Percentiles rank a stretch among this genome's conserved stretches.
These are phyloP conservation scores for Himantopus leucocephalus DNA, from an alignment of 2,113 vertebrate genomes.

Conservation along the genomic window DNA sequence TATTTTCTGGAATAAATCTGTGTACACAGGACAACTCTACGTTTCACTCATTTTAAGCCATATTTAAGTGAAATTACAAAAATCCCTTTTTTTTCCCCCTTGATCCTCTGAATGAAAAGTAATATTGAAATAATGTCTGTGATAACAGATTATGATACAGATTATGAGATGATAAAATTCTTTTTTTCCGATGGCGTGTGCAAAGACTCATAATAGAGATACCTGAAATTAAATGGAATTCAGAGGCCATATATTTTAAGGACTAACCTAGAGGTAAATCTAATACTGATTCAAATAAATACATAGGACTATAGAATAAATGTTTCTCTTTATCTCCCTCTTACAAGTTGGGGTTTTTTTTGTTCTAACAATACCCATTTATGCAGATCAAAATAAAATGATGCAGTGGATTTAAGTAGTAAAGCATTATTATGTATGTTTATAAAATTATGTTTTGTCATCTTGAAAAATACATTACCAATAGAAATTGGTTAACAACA, in stretches of 20 bases:
- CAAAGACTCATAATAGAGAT: neutral
- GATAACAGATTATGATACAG: neutral
- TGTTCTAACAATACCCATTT: neutral
- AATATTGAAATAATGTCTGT: neutral
- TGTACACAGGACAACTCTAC: neutral
- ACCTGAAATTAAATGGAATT: neutral
- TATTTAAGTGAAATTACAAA: neutral
- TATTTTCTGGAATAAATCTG: neutral
- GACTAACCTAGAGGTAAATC: neutral
- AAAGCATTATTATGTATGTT: neutral
- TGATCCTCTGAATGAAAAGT: neutral
- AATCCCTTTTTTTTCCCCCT: accelerated
- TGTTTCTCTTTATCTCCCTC: neutral
- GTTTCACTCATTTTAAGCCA: neutral
- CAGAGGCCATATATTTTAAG: neutral
- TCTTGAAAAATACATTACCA: neutral
- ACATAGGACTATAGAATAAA: neutral
- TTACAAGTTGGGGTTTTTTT: neutral
- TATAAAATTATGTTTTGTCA: neutral
- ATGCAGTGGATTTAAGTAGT: neutral
- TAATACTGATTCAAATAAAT: neutral
- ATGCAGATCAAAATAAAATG: neutral
- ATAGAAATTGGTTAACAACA: neutral
- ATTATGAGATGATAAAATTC: neutral
- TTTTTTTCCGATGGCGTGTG: neutral